Conservation (phyloP, 2,113 vertebrate species). For the Ondatra zibethicus region DNA sequence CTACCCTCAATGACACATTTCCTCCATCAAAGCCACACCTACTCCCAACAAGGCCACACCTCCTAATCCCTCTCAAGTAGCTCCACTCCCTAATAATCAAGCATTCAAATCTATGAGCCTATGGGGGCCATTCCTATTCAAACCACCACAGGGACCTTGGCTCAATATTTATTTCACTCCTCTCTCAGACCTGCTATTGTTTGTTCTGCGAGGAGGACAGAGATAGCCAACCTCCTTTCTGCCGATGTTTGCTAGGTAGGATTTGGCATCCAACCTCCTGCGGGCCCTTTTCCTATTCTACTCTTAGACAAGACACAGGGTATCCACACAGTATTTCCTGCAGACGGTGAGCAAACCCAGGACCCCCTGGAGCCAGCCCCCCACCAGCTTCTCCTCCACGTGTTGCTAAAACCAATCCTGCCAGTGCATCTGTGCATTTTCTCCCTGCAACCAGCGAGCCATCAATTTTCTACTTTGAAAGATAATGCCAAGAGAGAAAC, state of each 20-base stretch:
- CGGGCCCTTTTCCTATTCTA: too few species aligned
- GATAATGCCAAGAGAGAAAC: conserved; percentile 9
- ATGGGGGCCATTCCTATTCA: not conserved
- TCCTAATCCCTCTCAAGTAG: not conserved
- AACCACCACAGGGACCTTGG: not conserved
- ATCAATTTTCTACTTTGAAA: conserved; percentile 28
- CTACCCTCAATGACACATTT: not conserved
- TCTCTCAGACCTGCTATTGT: not conserved
- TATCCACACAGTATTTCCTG: not conserved
- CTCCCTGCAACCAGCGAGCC: not conserved
- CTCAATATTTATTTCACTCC: not conserved
- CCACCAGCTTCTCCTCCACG: not conserved
- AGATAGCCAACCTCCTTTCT: not conserved
- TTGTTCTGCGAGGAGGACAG: not conserved
- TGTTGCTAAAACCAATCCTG: not conserved
- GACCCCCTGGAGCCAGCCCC: too few species aligned
- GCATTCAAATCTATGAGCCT: not conserved
- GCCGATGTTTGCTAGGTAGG: not conserved
- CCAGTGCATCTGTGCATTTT: not conserved
- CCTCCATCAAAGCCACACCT: not conserved
- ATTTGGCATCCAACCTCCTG: not conserved
- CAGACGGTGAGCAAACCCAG: not conserved
- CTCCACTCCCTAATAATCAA: not conserved
- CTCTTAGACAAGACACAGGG: not conserved
- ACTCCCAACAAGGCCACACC: not conserved